phyloP scores from a whole-genome alignment of 2,113 vertebrate species.

The Harpagus bidentatus region DNA sequence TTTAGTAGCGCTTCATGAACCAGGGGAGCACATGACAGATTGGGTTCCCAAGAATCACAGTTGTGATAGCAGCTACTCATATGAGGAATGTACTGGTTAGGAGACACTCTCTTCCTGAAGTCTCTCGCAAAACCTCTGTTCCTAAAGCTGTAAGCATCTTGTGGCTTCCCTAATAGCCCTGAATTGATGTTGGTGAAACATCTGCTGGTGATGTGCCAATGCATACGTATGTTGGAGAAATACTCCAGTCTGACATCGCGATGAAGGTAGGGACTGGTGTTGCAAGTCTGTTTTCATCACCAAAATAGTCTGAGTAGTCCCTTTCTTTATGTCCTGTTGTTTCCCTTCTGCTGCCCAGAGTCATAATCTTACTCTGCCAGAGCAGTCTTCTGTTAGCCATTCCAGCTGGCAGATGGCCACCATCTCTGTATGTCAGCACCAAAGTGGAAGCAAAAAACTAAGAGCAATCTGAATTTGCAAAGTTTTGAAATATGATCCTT shows the following conservation, averaged over 20 bases:
- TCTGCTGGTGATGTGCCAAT: not conserved
- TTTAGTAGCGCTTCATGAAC: not conserved
- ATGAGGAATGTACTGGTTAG: not conserved
- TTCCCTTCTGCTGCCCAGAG: not conserved
- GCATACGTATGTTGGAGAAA: not conserved
- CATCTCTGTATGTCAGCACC: not conserved
- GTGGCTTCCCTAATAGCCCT: not conserved
- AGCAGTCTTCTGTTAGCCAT: not conserved
- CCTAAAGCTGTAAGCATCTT: not conserved
- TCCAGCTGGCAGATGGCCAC: not conserved
- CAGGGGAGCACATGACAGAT: not conserved
- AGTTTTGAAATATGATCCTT: not conserved
- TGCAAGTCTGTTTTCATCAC: not conserved
- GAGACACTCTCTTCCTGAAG: not conserved
- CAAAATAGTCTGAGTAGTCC: not conserved
- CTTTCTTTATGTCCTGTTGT: not conserved
- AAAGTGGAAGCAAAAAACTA: not conserved
- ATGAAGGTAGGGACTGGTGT: not conserved
- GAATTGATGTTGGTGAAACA: not conserved
- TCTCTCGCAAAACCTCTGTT: not conserved
- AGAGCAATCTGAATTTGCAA: rapidly evolving
- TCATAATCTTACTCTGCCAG: not conserved
- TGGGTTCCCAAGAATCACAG: not conserved
- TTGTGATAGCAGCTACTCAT: not conserved
- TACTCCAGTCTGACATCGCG: not conserved